phyloP scores from a whole-genome alignment of 2,888 invertebrate genomes.

The Xestia ashworthii region DNA sequence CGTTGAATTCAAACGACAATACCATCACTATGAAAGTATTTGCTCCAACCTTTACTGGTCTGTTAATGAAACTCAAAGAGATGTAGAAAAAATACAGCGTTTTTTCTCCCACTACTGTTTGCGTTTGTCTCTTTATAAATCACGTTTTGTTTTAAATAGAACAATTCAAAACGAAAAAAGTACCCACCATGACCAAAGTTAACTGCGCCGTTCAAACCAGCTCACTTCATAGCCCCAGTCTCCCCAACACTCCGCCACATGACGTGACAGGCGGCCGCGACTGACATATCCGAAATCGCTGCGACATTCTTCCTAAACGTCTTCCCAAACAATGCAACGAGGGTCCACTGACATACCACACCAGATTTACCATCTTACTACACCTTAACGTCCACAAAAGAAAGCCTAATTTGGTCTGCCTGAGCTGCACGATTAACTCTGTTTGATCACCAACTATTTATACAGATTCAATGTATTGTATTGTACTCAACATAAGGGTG shows the following conservation, averaged over 20 bases:
- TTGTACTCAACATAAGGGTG: slow-evolving; percentile 54
- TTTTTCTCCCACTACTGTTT: not conserved
- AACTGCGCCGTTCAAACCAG: slow-evolving; percentile 16
- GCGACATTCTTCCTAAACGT: slow-evolving; percentile 87
- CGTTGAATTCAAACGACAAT: not conserved
- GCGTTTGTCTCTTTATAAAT: not conserved
- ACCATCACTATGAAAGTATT: not conserved
- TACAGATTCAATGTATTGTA: slow-evolving; percentile 58
- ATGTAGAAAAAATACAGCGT: not conserved
- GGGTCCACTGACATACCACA: slow-evolving; percentile 72
- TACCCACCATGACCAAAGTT: not conserved
- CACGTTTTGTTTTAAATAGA: not conserved
- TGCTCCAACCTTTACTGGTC: not conserved
- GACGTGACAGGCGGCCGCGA: slow-evolving; percentile 84
- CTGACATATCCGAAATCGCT: slow-evolving; percentile 88
- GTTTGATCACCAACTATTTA: slow-evolving; percentile 43
- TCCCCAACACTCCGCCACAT: slow-evolving; percentile 74
- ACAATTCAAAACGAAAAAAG: not conserved
- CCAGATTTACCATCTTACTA: slow-evolving; percentile 7
- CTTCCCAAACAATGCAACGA: slow-evolving; percentile 82
- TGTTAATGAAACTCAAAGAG: not conserved
- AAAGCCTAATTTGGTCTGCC: slow-evolving; percentile 27
- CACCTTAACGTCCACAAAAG: not conserved
- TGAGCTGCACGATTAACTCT: slow-evolving; percentile 27
- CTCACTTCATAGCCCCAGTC: slow-evolving; percentile 70